Conservation (phyloP, 2,113 vertebrate species). For the Ranitomeya variabilis region DNA sequence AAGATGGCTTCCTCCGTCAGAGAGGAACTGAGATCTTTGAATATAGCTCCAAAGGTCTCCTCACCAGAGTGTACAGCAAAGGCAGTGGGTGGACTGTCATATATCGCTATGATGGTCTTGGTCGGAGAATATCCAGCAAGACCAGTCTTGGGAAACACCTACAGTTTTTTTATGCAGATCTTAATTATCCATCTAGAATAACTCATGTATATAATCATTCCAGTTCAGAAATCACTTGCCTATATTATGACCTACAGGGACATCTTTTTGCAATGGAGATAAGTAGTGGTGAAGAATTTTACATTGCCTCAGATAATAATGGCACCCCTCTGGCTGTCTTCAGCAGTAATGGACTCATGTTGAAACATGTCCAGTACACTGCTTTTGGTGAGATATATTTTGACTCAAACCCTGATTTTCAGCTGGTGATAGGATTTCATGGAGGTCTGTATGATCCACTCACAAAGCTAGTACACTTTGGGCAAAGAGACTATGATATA, state of each 20-base stretch:
- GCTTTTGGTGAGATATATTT: conserved; percentile 97
- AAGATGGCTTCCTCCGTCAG: conserved; percentile 94
- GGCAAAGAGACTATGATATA: conserved; percentile 94
- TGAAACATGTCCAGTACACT: conserved; percentile 97
- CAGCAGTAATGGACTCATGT: conserved; percentile 92
- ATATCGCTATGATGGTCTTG: conserved; percentile 94
- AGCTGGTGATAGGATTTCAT: conserved; percentile 94
- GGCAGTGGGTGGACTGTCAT: conserved; percentile 91
- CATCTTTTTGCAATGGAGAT: conserved; percentile 98
- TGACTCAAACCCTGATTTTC: conserved; percentile 96
- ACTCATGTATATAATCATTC: conserved; percentile 98
- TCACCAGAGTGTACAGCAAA: conserved; percentile 94
- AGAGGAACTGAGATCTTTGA: conserved; percentile 93
- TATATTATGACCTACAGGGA: conserved; percentile 97
- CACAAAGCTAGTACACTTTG: conserved; percentile 95
- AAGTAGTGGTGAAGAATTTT: conserved; percentile 96
- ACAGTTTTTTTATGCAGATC: conserved; percentile 96
- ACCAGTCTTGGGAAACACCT: conserved; percentile 91
- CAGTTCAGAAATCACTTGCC: conserved; percentile 94
- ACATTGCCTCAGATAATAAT: conserved; percentile 94
- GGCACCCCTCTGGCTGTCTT: conserved; percentile 94
- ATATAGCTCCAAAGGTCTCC: conserved; percentile 94
- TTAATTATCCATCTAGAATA: conserved; percentile 90
- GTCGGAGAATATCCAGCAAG: conserved; percentile 90
- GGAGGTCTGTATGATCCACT: conserved; percentile 94